Evolutionary conservation across 2,888 invertebrate species (phyloP).

Genomic region (Cerastoderma edule): DNA sequence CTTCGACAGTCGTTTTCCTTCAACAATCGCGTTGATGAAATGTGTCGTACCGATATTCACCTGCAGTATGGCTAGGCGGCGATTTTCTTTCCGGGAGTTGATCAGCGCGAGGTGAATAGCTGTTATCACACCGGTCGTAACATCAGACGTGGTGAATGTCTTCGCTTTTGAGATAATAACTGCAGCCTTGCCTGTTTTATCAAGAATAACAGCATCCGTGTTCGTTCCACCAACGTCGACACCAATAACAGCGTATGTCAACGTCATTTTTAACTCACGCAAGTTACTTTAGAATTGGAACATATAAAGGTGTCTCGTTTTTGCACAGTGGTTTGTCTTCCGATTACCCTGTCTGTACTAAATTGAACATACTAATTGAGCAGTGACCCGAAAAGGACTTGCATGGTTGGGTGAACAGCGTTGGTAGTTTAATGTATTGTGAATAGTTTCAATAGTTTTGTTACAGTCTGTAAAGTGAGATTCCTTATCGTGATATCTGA

Average conservation of each 20-base stretch:
- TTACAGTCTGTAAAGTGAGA: too few relatives aligned
- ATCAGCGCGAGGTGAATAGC: slow-evolving; percentile 56
- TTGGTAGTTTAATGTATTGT: too few relatives aligned
- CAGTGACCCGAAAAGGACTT: too few relatives aligned
- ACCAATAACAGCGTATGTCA: slow-evolving; percentile 68
- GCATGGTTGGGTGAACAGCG: too few relatives aligned
- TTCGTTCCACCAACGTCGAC: slow-evolving; percentile 83
- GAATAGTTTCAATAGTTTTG: too few relatives aligned
- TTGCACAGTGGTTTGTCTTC: not conserved
- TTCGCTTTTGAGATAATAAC: slow-evolving; percentile 71
- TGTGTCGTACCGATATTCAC: slow-evolving; percentile 81
- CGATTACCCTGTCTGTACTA: not conserved
- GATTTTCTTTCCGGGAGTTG: slow-evolving; percentile 38
- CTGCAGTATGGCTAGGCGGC: slow-evolving; percentile 58
- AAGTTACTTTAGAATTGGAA: too few relatives aligned
- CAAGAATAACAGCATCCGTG: slow-evolving; percentile 78
- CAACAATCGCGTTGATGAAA: slow-evolving; percentile 81
- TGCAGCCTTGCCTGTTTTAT: slow-evolving; percentile 36
- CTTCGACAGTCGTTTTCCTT: slow-evolving; percentile 71
- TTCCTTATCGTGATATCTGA: too few relatives aligned
- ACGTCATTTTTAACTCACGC: slow-evolving; percentile 29
- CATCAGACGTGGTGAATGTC: slow-evolving; percentile 75
- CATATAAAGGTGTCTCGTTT: too few relatives aligned
- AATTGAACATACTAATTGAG: not conserved
- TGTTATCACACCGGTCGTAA: slow-evolving; percentile 70